Conservation (phyloP, 2,113 vertebrate species). For the Cynopterus brachyotis region DNA sequence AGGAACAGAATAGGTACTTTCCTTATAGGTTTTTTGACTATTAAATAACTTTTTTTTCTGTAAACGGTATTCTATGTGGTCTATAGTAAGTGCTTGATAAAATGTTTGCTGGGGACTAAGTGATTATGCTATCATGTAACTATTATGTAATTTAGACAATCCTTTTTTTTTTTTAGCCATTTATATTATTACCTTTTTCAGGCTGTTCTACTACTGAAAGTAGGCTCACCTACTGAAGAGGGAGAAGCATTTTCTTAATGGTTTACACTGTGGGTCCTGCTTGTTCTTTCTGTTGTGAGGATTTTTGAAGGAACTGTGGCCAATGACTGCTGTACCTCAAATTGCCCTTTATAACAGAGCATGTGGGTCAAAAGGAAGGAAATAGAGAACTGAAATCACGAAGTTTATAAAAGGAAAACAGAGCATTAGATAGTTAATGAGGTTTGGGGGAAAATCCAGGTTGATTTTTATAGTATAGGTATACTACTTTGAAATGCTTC, state of each 20-base stretch:
- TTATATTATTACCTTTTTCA: not conserved
- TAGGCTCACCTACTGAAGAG: not conserved
- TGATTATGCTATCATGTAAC: not conserved
- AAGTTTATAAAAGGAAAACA: not conserved
- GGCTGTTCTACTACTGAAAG: not conserved
- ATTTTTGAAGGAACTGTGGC: not conserved
- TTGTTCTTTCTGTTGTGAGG: not conserved
- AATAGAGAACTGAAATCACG: not conserved
- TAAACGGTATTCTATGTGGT: not conserved
- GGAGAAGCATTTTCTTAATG: not conserved
- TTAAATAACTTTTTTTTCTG: not conserved
- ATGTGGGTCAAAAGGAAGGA: not conserved
- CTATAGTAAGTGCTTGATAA: not conserved
- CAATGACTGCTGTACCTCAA: not conserved
- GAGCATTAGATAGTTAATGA: not conserved
- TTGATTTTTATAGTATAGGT: not conserved
- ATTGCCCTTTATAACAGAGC: no score
- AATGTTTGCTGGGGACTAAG: not conserved
- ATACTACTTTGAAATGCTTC: not conserved
- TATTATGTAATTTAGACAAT: not conserved
- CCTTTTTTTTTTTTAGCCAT: not conserved
- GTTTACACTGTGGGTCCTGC: not conserved
- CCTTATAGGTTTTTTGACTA: no score
- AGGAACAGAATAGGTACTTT: no score
- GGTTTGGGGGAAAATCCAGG: not conserved